These are phyloP conservation scores for Plutomurus gul DNA, from an alignment of 1,140 invertebrate genomes.

Conservation along the genomic window DNA sequence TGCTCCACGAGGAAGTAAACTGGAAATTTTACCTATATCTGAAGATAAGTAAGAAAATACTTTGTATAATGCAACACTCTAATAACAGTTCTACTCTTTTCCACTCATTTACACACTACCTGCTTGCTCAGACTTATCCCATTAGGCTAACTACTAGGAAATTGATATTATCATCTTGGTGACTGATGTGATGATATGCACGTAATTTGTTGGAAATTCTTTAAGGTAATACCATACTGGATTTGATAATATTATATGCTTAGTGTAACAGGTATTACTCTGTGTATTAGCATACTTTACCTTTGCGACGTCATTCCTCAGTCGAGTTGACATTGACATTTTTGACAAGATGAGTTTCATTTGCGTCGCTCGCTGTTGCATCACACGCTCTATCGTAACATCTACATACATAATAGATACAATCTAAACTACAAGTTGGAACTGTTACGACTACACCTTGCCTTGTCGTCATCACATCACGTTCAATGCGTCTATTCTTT, in stretches of 20 bases:
- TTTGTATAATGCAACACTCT: no score
- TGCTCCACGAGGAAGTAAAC: conserved; percentile 23
- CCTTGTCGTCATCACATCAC: no score
- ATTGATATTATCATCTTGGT: conserved; percentile 23
- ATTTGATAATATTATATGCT: no score
- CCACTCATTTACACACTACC: not conserved
- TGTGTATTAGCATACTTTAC: no score
- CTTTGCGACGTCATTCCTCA: not conserved
- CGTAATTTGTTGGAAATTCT: conserved; percentile 6
- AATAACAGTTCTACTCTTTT: no score
- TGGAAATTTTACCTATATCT: not conserved
- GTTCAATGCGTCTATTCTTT: no score
- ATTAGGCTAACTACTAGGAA: conserved; percentile 23
- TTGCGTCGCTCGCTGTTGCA: conserved; percentile 3
- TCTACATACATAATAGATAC: not conserved
- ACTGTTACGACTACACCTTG: no score
- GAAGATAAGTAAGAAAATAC: no score
- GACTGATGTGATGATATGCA: conserved; percentile 24
- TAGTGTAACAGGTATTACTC: no score
- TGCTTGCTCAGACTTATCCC: no score
- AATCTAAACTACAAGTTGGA: no score
- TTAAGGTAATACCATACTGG: not conserved
- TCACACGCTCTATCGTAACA: conserved; percentile 15
- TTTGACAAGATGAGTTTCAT: conserved; percentile 27
- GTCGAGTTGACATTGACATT: conserved; percentile 16